Evolutionary conservation across 2,113 vertebrate genomes (phyloP).

Genomic region (Indri indri): DNA sequence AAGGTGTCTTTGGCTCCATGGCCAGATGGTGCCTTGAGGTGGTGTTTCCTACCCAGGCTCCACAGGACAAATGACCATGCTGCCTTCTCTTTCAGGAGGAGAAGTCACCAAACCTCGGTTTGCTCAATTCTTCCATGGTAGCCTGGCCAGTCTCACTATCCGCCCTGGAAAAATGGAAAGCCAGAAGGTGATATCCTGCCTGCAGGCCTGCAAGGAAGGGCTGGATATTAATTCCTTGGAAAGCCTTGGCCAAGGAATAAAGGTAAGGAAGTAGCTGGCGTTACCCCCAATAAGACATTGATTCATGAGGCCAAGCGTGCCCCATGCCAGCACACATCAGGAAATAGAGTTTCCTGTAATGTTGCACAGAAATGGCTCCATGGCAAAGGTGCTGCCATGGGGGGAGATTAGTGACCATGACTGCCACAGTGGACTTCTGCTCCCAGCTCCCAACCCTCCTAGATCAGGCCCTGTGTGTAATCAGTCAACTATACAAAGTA

Average conservation of each 20-base stretch:
- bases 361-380: conserved; percentile 53
- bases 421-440: background rate
- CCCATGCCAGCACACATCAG: background rate
- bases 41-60: rapidly evolving
- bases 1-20: background rate
- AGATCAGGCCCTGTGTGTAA: background rate
- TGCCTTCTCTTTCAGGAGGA: conserved; percentile 87
- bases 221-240: conserved; percentile 97
- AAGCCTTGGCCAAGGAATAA: conserved; percentile 94
- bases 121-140: conserved; percentile 96
- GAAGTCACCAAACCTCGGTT: conserved; percentile 95
- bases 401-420: conserved; percentile 29
- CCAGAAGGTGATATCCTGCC: conserved; percentile 97
- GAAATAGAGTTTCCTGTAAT: conserved; percentile 59
- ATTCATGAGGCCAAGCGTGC: conserved; percentile 64
- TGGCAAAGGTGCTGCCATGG: background rate
- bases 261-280: conserved; percentile 86
- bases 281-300: conserved; percentile 62
- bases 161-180: conserved; percentile 97
- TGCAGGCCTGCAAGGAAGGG: conserved; percentile 98
- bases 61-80: background rate
- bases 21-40: background rate
- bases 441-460: background rate
- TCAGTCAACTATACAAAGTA: background rate
- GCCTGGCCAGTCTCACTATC: conserved; percentile 95